A percentile compares a stretch with the other conserved stretches of the same genome.
Conservation (phyloP, 2,888 invertebrate species). For the Hyppa rectilinea region DNA sequence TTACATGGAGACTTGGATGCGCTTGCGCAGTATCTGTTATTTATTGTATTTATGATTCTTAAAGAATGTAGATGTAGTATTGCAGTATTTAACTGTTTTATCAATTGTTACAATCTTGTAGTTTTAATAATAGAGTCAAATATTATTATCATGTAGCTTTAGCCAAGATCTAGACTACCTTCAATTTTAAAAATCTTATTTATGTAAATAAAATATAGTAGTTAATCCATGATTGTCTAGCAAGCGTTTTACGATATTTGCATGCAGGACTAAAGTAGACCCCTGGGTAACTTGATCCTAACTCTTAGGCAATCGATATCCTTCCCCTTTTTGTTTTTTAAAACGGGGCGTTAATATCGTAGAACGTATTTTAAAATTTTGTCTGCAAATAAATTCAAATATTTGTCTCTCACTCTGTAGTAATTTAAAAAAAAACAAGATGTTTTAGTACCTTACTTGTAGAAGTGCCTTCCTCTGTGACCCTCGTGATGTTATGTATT, state of each 20-base stretch:
- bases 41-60: conserved; percentile 32
- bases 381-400: conserved; percentile 1
- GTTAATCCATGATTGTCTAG: not conserved
- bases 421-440: conserved; percentile 2
- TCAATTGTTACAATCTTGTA: conserved; percentile 41
- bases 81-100: conserved; percentile 38
- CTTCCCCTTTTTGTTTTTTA: not conserved
- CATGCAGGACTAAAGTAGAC: not conserved
- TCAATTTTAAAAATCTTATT: conserved; percentile 22
- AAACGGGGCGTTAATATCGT: not conserved
- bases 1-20: conserved; percentile 24
- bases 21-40: conserved; percentile 35
- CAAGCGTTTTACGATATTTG: not conserved
- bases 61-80: conserved; percentile 25
- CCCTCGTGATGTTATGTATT: conserved; percentile 64
- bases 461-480: conserved; percentile 80
- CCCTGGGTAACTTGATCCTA: not conserved
- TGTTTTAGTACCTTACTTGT: conserved; percentile 62
- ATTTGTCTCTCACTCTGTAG: not conserved
- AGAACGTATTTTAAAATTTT: not conserved
- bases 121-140: conserved; percentile 17
- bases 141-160: conserved; percentile 12
- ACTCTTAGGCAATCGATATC: not conserved
- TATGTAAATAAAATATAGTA: conserved; percentile 39
- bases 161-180: conserved; percentile 8